These are phyloP conservation scores for Coregonus sp. DNA, from an alignment of 2,797 vertebrate species.

Conservation along the genomic window DNA sequence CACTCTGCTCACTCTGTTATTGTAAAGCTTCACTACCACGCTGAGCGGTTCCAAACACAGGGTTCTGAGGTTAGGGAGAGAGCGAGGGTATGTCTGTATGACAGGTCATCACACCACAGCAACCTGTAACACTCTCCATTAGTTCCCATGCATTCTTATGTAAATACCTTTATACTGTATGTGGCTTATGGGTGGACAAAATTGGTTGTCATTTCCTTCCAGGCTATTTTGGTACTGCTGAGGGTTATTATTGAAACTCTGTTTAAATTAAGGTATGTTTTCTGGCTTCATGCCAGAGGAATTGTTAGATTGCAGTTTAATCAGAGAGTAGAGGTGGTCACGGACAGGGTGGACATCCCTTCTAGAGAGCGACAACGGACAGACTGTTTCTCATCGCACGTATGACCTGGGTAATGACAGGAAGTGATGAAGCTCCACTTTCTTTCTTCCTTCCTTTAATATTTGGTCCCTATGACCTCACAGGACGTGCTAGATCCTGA, in stretches of 20 bases:
- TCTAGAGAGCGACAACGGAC: neutral
- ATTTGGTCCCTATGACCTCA: slow-evolving; percentile 21
- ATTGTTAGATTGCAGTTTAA: slow-evolving; percentile 3
- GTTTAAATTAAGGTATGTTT: neutral
- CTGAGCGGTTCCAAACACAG: neutral
- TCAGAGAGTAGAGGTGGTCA: neutral
- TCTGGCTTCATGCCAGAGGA: slow-evolving; percentile 2
- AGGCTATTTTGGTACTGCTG: slow-evolving; percentile 1
- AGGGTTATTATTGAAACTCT: neutral
- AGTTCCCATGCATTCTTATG: neutral
- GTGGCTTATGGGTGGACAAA: neutral
- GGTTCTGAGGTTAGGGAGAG: neutral
- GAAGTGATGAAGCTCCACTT: slow-evolving; percentile 13
- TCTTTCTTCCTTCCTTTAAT: slow-evolving; percentile 29
- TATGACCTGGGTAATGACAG: slow-evolving; percentile 12
- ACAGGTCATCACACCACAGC: neutral
- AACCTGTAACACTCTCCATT: neutral
- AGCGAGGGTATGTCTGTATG: neutral
- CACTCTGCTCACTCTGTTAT: neutral
- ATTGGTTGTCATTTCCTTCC: neutral
- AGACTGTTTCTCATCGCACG: slow-evolving; percentile 12
- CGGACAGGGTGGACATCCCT: neutral
- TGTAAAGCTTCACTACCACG: neutral
- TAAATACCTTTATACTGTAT: neutral
- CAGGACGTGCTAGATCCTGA: slow-evolving; percentile 4